Base-by-base conservation (phyloP, 2,113 vertebrate species). In the Muscicapa adusta region DNA sequence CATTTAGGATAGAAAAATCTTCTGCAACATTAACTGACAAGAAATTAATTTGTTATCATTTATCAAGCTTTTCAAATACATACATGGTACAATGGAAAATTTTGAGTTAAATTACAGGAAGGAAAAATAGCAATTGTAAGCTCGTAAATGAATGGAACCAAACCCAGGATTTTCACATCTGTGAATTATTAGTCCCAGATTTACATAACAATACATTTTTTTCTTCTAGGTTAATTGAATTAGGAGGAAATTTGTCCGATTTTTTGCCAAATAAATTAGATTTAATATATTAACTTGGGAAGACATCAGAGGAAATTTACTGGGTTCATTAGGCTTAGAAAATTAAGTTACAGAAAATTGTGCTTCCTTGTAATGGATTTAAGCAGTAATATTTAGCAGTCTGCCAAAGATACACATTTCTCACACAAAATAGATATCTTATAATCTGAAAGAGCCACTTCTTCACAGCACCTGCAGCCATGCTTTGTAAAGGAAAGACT, bases 301-400 rank as follows among this genome's bases (percentile, higher is more conserved):
- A 98, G 96, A 96, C 96, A 98, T 98, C 95, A 97, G 96, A 98
- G 95, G 86, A 98, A 98, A 98, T 98, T 98, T 97, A 97, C 94
- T 97, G 96, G 97, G 97, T 98, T 98, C 98, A 98, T 98, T 98
- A 98, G 97, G 96, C 98, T 96, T 97, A 96, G 95, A 96, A 97
- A 98, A 98, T 98, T 98, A 98, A 98, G 96, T 98, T 98, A 97
- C 82, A 89, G 96, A 98, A 98, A 97, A 97, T 94, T 97, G 76
- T 97, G 93, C 97, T 97, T 97, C 95, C 92, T 96, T 95, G 90
- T 98, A 98, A 98, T 97, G 97, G 97, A 96, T 97, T 97, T 93
- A 94, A 97, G 96, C 94, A 97, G 89, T 87, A 97, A 96, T 97
- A 97, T 95, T 97, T 97, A 97, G 93, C 84, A 97, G 81, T 79